Percentiles rank a stretch among this genome's conserved stretches.
phyloP scores from a whole-genome alignment of 2,888 invertebrate genomes.

The Thysanoteuthis rhombus region DNA sequence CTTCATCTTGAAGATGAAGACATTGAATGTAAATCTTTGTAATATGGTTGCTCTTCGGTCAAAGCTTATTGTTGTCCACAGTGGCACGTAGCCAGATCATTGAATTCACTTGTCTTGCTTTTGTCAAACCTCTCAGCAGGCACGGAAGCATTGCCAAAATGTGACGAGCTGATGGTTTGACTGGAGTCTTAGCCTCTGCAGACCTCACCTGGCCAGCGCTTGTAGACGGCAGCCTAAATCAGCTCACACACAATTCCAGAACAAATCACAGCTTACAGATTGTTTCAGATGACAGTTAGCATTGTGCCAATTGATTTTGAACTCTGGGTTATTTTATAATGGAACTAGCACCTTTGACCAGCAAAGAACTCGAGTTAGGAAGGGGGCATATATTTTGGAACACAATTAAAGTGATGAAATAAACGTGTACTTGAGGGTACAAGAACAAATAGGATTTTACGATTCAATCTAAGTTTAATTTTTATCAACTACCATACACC shows the following conservation, averaged over 20 bases:
- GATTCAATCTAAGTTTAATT: neutral
- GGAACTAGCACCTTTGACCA: neutral
- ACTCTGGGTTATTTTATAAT: neutral
- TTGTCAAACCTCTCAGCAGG: conserved; percentile 12
- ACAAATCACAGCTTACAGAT: neutral
- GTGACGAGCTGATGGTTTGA: neutral
- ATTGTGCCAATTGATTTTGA: neutral
- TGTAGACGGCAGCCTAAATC: neutral
- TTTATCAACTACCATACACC: neutral
- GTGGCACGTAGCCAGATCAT: neutral
- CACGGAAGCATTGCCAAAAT: neutral
- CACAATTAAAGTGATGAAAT: conserved; percentile 12
- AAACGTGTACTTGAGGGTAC: neutral
- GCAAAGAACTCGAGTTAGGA: neutral
- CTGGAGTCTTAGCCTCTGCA: neutral
- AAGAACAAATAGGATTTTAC: neutral
- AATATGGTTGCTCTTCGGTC: neutral
- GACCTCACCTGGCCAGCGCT: neutral
- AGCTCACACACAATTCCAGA: too few species aligned
- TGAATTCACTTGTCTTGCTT: neutral
- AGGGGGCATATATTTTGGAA: conserved; percentile 12
- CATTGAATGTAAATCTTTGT: conserved; percentile 12
- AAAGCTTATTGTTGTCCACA: neutral
- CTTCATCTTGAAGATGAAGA: neutral
- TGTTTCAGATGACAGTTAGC: neutral